Conservation (phyloP, 2,888 invertebrate species). For the Callyntrura guangdongensis region DNA sequence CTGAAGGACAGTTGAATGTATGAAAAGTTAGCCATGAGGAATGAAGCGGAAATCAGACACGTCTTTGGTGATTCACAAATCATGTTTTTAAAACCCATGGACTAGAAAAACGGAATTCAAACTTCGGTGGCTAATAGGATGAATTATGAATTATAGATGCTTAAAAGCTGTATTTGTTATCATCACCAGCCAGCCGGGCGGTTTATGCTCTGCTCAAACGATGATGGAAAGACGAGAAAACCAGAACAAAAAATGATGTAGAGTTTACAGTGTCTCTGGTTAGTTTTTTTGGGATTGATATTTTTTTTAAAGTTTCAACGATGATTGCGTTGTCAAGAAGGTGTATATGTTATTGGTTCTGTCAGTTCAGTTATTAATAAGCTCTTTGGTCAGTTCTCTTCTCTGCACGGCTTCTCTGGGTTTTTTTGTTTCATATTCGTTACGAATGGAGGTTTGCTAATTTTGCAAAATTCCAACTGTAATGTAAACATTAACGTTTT, state of each 20-base stretch:
- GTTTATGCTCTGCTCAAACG: not conserved
- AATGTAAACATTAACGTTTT: too few relatives aligned
- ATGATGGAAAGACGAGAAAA: not conserved
- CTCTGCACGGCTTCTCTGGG: constrained; percentile 4
- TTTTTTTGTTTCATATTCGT: too few relatives aligned
- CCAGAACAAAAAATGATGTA: constrained; percentile 10
- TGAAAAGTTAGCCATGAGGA: not conserved
- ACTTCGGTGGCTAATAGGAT: constrained; percentile 40
- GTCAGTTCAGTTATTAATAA: not conserved
- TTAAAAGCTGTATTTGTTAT: constrained; percentile 34
- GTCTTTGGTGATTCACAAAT: constrained; percentile 14
- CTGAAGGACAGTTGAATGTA: not conserved
- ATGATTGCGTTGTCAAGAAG: too few relatives aligned
- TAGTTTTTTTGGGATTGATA: constrained; percentile 36
- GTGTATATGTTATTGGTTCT: not conserved
- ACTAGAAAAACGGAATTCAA: not conserved
- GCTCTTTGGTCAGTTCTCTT: not conserved
- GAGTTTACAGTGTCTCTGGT: too few relatives aligned
- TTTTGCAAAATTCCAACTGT: too few relatives aligned
- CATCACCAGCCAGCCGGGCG: constrained; percentile 7
- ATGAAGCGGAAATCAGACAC: constrained; percentile 9
- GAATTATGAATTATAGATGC: constrained; percentile 47
- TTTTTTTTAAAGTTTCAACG: too few relatives aligned
- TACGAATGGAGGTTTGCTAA: too few relatives aligned
- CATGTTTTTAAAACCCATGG: not conserved